phyloP scores from a whole-genome alignment of 92 coral and sea anemone genomes.

The Palythoa grandiflora region DNA sequence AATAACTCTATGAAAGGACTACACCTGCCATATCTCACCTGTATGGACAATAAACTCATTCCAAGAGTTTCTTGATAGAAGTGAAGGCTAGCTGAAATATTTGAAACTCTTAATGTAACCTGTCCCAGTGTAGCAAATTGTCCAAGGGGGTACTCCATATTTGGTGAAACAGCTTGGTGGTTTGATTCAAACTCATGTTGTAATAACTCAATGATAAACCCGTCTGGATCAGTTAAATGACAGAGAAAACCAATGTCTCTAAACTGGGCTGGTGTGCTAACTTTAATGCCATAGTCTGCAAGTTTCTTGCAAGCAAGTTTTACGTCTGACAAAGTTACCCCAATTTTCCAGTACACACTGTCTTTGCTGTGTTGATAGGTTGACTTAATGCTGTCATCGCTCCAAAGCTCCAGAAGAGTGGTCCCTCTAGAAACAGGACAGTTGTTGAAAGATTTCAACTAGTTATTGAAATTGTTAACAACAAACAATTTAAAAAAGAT shows the following conservation, averaged over 20 bases:
- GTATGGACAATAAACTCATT: slow-evolving; percentile 60
- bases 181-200: slow-evolving; percentile 63
- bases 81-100: slow-evolving; percentile 44
- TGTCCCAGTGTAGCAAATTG: slow-evolving; percentile 60
- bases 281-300: slow-evolving; percentile 32
- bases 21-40: neutral
- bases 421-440: neutral
- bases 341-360: slow-evolving; percentile 69
- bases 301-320: slow-evolving; percentile 55
- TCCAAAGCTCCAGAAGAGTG: slow-evolving; percentile 16
- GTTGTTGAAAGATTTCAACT: neutral
- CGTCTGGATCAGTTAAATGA: slow-evolving; percentile 63
- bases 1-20: too few species aligned
- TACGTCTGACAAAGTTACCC: slow-evolving; percentile 60
- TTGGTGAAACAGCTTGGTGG: slow-evolving; percentile 19
- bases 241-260: slow-evolving; percentile 64
- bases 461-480: neutral
- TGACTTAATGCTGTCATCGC: slow-evolving; percentile 1
- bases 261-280: slow-evolving; percentile 52
- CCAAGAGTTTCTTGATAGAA: slow-evolving; percentile 51
- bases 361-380: slow-evolving; percentile 21
- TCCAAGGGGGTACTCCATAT: slow-evolving; percentile 48
- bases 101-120: slow-evolving; percentile 60
- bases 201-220: slow-evolving; percentile 53
- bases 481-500: neutral